Evolutionary conservation across 2,888 invertebrate genomes (phyloP).

Genomic region (Clunio marinus): DNA sequence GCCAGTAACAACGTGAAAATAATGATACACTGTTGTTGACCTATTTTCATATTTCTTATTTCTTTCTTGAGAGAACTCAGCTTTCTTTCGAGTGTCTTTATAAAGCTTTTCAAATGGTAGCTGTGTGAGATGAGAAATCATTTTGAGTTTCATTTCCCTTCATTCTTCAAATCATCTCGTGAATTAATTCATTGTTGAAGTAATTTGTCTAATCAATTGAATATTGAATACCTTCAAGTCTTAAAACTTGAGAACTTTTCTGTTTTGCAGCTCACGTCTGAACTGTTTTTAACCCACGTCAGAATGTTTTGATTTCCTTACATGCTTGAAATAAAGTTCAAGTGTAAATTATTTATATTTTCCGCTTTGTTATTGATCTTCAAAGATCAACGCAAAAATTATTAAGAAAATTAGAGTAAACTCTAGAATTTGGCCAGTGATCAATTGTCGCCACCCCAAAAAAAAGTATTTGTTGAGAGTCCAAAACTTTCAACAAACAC

Average conservation of each 20-base stretch:
- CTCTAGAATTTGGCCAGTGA: too few species aligned
- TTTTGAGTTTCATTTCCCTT: not conserved
- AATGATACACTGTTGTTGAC: too few species aligned
- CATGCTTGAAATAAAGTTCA: conserved; percentile 1
- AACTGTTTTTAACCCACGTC: not conserved
- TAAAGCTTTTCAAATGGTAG: not conserved
- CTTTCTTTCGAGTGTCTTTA: not conserved
- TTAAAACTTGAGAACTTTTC: not conserved
- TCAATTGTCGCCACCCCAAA: too few species aligned
- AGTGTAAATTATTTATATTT: conserved; percentile 20
- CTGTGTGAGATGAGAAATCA: not conserved
- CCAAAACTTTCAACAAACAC: too few species aligned
- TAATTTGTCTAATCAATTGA: conserved; percentile 5
- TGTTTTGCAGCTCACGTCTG: not conserved
- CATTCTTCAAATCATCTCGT: not conserved
- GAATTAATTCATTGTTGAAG: conserved; percentile 20
- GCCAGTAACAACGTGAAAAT: not conserved
- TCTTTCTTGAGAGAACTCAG: not conserved
- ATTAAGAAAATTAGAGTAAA: too few species aligned
- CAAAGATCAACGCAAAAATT: not conserved
- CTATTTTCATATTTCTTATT: not conserved
- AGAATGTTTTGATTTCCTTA: not conserved
- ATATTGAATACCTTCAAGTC: not conserved
- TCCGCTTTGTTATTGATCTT: conserved; percentile 18
- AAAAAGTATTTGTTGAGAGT: too few species aligned